Base-by-base conservation (phyloP, 2,113 vertebrate species). In the Uropsilus gracilis region DNA sequence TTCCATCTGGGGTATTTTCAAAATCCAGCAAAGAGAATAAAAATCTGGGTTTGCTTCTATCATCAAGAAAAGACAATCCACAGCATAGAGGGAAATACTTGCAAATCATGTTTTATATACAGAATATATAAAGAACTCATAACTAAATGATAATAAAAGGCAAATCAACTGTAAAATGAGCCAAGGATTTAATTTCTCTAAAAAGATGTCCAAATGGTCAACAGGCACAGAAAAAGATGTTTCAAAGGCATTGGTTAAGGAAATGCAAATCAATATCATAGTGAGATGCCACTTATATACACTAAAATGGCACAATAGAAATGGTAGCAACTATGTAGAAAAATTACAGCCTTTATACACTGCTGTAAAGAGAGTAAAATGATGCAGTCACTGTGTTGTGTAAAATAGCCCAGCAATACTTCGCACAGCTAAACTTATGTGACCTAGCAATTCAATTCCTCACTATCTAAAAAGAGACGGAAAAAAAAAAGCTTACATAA, bases 241-340 rank as follows among this genome's bases (percentile, higher is more conserved):
- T 3, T 94, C 69, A 69, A 34, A 34, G 50, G 86, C 46, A 76
- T 42, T 44, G 86, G 86, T 66, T 39, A 71, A 12, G 46, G 63
- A 42, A 83, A 84, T 50, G 13, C n/a, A 84, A 64, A 66, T 57
- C 46, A 78, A 91, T 87, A 66, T 22, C 71, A 94, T 20, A 86
- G 80, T 55, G 53, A 55, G 53, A 77, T 9, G 13, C 22, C 34
- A 59, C 30, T 90, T 39, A 84, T 16, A 73, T 4, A 4, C 30
- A n/a, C 6, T 68, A 66, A 64, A 75, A 81, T n/a, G 22, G 61
- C 26, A 39, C 28, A 77, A 71, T 37, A 81, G 81, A 72, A 37
- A 5, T 28, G 6, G 26, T 94, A 37, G 11, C n/a, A 88, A 91
- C 20, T 17, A 46, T 64, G 30, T 22, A 7, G 53, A 22, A 6